Evolutionary conservation across 2,113 vertebrate species (phyloP), one percentile per base, ranked within the genome.

Genomic region (Mobula birostris): DNA sequence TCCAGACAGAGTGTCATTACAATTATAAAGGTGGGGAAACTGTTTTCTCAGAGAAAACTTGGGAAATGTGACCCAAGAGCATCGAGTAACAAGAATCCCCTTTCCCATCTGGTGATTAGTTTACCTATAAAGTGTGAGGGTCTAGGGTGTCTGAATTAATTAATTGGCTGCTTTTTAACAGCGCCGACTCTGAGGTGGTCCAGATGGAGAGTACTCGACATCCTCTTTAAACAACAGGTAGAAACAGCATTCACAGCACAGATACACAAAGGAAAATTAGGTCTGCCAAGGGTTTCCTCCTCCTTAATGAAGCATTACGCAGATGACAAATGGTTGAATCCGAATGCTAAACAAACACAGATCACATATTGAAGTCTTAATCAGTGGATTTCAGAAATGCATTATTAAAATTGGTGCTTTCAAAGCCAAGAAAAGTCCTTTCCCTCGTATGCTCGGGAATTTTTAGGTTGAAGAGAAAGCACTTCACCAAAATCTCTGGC

Each of bases 121-220:
- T 93, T 74, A 72, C 36, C 90, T 48, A 74, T 70, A 36, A 93
- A 19, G 68, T 93, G 90, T 93, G 68, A 93, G 32, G 19, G 36
- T 40, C 90, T 91, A 8, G 36, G 48, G 90, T 93, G 36, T 93
- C 90, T 74, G 66, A 66, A 93, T 93, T 93, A 93, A 93, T 93
- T 70, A 93, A 93, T 68, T 93, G 90, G 40, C 90, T 7, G n/a
- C 68, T 93, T 93, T 93, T 68, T 68, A 93, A 7, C n/a, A 93
- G 68, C 90, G 48, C 68, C 90, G 11, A 21, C 90, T 93, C 90
- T 93, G 68, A 74, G 90, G 90, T 93, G 90, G 90, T 93, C 90
- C 63, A 93, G 90, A 93, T 72, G 90, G 90, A 72, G 90, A 93
- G 70, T 21, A 93, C 72, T 74, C 17, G 40, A 74, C n/a, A 66